A percentile compares a stretch with the other conserved stretches of the same genome.
These are phyloP conservation scores for Cabera pusaria DNA, from an alignment of 2,888 invertebrate species.

Conservation along the genomic window DNA sequence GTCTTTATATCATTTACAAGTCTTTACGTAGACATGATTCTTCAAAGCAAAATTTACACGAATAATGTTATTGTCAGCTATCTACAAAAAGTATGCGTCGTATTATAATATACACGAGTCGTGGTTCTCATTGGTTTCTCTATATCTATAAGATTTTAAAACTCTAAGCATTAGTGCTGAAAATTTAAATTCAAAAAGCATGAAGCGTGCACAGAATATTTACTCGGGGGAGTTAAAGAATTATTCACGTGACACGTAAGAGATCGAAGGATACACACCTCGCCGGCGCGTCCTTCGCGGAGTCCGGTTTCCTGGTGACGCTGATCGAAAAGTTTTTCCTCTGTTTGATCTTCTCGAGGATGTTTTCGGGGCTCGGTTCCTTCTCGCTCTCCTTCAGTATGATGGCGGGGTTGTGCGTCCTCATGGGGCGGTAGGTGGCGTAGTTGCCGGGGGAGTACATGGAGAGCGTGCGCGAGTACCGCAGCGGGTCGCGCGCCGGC, in stretches of 20 bases:
- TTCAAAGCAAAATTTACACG: conserved; percentile 13
- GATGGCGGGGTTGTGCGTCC: conserved; percentile 76
- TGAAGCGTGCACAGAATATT: conserved; percentile 79
- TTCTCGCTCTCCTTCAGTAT: conserved; percentile 78
- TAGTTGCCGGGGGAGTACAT: conserved; percentile 78
- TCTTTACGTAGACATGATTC: conserved; percentile 6
- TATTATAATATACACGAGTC: conserved; percentile 41
- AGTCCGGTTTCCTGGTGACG: conserved; percentile 73
- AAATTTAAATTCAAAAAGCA: conserved; percentile 73
- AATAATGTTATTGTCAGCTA: conserved; percentile 26
- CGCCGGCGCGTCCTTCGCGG: conserved; percentile 66
- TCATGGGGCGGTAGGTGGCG: conserved; percentile 76
- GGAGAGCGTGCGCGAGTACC: conserved; percentile 74
- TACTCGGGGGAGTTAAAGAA: conserved; percentile 71
- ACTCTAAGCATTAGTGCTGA: conserved; percentile 75
- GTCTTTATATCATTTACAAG: conserved; percentile 3
- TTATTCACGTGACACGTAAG: conserved; percentile 74
- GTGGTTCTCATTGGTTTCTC: conserved; percentile 38
- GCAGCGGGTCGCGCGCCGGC: conserved; percentile 62
- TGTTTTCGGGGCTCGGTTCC: conserved; percentile 77
- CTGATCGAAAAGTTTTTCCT: conserved; percentile 77
- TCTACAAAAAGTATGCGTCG: conserved; percentile 35
- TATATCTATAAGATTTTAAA: conserved; percentile 54
- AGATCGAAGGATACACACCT: conserved; percentile 76
- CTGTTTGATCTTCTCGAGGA: conserved; percentile 77